Evolutionary conservation across 2,797 vertebrate species (phyloP).

Genomic region (Tadarida brasiliensis): DNA sequence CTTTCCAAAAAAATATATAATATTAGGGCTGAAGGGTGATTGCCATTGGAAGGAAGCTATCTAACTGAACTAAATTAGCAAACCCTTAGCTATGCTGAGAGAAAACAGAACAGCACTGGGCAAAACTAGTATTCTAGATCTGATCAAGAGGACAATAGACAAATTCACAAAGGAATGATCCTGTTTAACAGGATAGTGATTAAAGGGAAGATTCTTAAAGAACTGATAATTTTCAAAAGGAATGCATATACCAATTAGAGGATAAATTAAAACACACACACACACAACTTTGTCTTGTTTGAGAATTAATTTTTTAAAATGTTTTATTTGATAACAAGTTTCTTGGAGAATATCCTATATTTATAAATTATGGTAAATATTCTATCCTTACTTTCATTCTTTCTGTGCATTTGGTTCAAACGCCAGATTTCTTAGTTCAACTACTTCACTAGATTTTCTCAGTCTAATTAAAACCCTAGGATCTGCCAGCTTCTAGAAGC

Average conservation of each 20-base stretch:
- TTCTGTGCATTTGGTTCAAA: conserved; percentile 17
- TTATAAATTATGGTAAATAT: background rate
- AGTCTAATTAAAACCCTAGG: background rate
- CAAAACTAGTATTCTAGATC: background rate
- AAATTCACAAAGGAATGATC: background rate
- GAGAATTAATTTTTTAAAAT: background rate
- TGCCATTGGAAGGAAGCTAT: background rate
- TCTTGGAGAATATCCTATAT: background rate
- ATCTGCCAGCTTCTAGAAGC: background rate
- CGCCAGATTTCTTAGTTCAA: background rate
- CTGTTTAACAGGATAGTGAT: background rate
- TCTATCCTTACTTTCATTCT: background rate
- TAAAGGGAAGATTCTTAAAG: conserved; percentile 32
- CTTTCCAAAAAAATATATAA: conserved; percentile 43
- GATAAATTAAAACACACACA: background rate
- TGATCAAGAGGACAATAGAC: background rate
- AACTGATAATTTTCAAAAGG: conserved; percentile 8
- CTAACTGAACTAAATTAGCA: background rate
- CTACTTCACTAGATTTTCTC: background rate
- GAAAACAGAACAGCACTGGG: background rate
- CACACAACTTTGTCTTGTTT: background rate
- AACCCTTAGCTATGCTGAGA: background rate
- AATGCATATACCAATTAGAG: background rate
- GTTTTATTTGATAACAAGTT: background rate
- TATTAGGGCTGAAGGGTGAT: background rate